These are phyloP conservation scores for Xenotilapia caudafasciata DNA, from an alignment of 2,113 vertebrate genomes.

Conservation along the genomic window DNA sequence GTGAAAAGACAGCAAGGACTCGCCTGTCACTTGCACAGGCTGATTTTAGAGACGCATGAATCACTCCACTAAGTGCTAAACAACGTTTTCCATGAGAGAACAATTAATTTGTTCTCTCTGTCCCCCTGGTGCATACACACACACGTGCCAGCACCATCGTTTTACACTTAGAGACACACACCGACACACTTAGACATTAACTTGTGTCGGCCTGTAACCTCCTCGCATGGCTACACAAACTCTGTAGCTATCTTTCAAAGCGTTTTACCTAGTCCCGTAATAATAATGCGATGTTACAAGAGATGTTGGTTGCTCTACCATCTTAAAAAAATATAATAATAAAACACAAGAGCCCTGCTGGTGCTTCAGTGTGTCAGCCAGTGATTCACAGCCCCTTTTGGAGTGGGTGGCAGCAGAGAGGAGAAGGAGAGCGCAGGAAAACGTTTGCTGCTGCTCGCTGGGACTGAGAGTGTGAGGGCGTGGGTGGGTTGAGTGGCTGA, in stretches of 20 bases:
- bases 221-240: not conserved
- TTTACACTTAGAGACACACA: not conserved
- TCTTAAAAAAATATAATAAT: not conserved
- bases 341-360: slow-evolving; percentile 32
- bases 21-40: slow-evolving; percentile 45
- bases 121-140: not conserved
- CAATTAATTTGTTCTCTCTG: slow-evolving; percentile 47
- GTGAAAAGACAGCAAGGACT: slow-evolving; percentile 37
- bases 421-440: slow-evolving; percentile 55
- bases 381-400: slow-evolving; percentile 59
- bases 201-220: not conserved
- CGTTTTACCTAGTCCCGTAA: not conserved
- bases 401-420: slow-evolving; percentile 71
- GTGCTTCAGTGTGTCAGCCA: slow-evolving; percentile 48
- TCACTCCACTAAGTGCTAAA: slow-evolving; percentile 54
- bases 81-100: slow-evolving; percentile 50
- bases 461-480: slow-evolving; percentile 60
- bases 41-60: slow-evolving; percentile 43
- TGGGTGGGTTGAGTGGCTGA: slow-evolving; percentile 69
- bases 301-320: slow-evolving; percentile 10
- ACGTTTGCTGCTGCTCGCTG: slow-evolving; percentile 34
- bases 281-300: not conserved
- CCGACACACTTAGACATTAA: not conserved
- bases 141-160: not conserved
- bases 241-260: not conserved